Conservation (phyloP, 2,888 invertebrate species). For the Dolomedes plantarius region DNA sequence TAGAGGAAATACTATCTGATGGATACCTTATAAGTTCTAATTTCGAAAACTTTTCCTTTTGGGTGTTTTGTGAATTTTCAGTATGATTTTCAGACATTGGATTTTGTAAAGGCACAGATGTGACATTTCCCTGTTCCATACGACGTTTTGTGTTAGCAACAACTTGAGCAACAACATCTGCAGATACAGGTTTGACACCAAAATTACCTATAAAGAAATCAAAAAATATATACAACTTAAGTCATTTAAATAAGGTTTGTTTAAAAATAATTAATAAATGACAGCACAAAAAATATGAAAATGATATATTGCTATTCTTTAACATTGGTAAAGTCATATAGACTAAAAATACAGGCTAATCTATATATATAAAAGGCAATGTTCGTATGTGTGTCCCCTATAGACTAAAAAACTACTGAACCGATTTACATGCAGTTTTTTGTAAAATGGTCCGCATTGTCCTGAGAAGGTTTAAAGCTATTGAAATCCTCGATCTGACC, state of each 20-base stretch:
- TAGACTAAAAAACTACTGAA: too few relatives aligned
- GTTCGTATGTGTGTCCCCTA: too few relatives aligned
- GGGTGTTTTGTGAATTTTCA: neutral
- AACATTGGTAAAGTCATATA: too few relatives aligned
- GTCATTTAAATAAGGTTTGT: too few relatives aligned
- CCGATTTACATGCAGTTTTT: too few relatives aligned
- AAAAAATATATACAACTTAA: neutral
- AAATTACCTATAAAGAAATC: slow-evolving; percentile 75
- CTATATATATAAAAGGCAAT: too few relatives aligned
- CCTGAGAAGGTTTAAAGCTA: too few relatives aligned
- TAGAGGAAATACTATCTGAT: slow-evolving; percentile 74
- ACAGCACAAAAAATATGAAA: neutral
- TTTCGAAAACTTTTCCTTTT: slow-evolving; percentile 8
- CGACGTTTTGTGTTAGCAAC: slow-evolving; percentile 76
- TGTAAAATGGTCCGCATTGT: too few relatives aligned
- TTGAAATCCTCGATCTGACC: too few relatives aligned
- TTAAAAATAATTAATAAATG: neutral
- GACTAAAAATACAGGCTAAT: too few relatives aligned
- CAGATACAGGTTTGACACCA: slow-evolving; percentile 76
- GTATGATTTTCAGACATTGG: neutral
- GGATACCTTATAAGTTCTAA: slow-evolving; percentile 75
- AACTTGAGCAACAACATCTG: slow-evolving; percentile 77
- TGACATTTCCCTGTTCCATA: slow-evolving; percentile 71
- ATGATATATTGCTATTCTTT: too few relatives aligned
- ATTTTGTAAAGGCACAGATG: neutral